Conservation (phyloP, 2,113 vertebrate species). For the Triplophysa dalaica region DNA sequence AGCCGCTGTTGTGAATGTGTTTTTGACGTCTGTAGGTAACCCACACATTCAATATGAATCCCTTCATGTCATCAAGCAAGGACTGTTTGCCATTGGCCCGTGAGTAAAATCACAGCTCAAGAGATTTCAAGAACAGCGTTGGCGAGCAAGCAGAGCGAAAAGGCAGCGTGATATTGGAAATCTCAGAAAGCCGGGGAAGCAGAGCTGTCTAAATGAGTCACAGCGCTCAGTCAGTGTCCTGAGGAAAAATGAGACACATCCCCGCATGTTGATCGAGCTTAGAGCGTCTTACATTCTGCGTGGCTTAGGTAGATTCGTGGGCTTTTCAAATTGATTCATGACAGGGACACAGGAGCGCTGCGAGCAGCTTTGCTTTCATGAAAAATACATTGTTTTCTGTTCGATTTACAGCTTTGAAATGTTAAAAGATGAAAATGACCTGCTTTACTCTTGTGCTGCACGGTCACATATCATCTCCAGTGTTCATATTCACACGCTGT, state of each 20-base stretch:
- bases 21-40: no score
- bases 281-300: neutral
- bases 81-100: neutral
- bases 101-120: neutral
- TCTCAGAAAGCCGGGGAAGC: neutral
- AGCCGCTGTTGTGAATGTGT: no score
- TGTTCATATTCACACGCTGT: neutral
- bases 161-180: neutral
- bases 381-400: slow-evolving; percentile 11
- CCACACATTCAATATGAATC: neutral
- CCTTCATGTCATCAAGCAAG: neutral
- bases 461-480: neutral
- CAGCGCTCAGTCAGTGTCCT: slow-evolving; percentile 5
- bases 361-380: neutral
- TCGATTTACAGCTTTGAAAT: neutral
- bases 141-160: neutral
- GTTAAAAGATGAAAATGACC: slow-evolving; percentile 10
- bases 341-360: neutral
- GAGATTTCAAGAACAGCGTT: neutral
- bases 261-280: slow-evolving; percentile 21
- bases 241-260: neutral
- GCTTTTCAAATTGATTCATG: slow-evolving; percentile 11
- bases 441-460: neutral
- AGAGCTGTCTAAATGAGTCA: slow-evolving; percentile 22
- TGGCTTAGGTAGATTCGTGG: neutral